Evolutionary conservation across 2,888 invertebrate species (phyloP), one percentile per base, ranked within the genome.

Genomic region (Ctenicera cuprea): DNA sequence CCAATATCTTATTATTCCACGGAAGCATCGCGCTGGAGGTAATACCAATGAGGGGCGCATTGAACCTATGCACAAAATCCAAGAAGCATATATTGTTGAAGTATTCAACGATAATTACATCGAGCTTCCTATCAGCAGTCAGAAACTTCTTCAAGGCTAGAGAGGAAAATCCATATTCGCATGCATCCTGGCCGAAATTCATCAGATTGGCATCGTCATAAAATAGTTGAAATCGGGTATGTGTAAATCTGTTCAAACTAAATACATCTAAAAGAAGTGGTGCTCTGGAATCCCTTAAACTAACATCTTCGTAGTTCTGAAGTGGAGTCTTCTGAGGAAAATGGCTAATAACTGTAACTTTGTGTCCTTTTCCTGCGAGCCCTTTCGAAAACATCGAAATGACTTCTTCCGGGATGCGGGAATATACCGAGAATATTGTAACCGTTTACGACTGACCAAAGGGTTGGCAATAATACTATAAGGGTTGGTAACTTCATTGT

Each of bases 41-140:
- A 54, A 90, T 82, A 1, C 89, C 89, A 57, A 91, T 89, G 48
- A 88, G 87, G 1, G 90, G 90, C 0, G 90, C 91, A 43, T 89
- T 85, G 11, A 93, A 87, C 75, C 90, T 89, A 81, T 59, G 20
- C 30, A 59, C 38, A 38, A 59, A 20, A 0, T 14, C 91, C 75
- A 93, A 85, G 83, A 90, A 90, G 82, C 94, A 93, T 80, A 94
- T 92, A 72, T 90, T 90, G 76, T 92, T 92, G 82, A 94, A 94
- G 73, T 90, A 90, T 83, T 94, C 94, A 52, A 90, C 86, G 0
- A 94, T 84, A 7, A 93, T 88, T 0, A 94, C 83, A 83, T 94
- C 94, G 80, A 91, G 93, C 61, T 89, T 89, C 0, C 85, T 84
- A 76, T 88, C 87, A 1, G 82, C 80, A 45, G 86, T 85, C 3